phyloP scores from a whole-genome alignment of 2,797 vertebrate species.

The Zonotrichia albicollis region DNA sequence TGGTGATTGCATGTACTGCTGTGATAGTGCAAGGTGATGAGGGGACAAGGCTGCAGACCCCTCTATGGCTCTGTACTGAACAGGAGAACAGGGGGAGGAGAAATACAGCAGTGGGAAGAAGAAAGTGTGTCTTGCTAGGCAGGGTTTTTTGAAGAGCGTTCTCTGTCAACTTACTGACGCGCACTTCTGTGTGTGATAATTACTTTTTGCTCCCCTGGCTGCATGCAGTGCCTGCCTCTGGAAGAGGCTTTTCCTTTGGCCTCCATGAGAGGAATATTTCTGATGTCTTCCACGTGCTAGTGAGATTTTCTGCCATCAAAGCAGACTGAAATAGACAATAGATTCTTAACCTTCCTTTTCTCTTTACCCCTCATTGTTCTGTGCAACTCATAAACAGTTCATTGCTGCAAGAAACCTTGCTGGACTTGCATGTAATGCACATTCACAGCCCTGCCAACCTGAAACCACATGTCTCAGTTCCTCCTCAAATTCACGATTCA shows the following conservation, averaged over 20 bases:
- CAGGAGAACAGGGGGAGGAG: not conserved
- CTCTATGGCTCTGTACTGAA: not conserved
- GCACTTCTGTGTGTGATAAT: constrained; percentile 22
- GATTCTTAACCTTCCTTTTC: not conserved
- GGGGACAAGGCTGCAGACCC: not conserved
- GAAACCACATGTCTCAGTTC: not conserved
- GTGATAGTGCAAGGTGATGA: not conserved
- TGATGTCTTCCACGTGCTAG: not conserved
- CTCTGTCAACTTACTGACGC: not conserved
- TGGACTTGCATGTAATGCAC: not conserved
- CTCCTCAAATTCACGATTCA: not conserved
- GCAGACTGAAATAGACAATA: not conserved
- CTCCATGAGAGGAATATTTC: not conserved
- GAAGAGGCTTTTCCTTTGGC: constrained; percentile 27
- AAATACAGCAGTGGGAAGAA: not conserved
- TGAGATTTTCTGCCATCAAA: not conserved
- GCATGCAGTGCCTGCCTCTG: not conserved
- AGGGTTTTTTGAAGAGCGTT: not conserved
- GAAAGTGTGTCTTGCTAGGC: not conserved
- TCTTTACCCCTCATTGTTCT: not conserved
- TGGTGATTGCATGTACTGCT: not conserved
- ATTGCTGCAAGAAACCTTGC: not conserved
- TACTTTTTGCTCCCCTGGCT: not conserved
- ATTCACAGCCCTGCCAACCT: not conserved
- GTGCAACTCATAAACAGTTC: not conserved